phyloP scores from a whole-genome alignment of 2,113 vertebrate genomes.

The Pagrus major region DNA sequence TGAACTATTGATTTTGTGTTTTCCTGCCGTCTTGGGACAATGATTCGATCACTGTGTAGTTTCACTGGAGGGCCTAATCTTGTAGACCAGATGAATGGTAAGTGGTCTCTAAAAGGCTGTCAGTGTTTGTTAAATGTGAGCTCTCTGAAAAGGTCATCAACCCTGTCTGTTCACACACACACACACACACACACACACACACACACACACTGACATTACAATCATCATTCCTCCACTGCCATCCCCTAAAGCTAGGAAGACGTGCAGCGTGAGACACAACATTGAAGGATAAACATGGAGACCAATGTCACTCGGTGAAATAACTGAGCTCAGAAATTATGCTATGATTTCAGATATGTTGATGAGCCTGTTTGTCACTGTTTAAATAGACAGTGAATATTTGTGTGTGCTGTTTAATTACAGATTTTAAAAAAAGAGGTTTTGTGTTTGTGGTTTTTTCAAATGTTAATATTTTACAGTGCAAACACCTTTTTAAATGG shows the following conservation, averaged over 20 bases:
- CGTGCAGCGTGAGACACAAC: background rate
- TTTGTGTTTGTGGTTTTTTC: background rate
- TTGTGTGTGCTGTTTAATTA: background rate
- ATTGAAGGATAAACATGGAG: conserved; percentile 27
- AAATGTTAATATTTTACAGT: background rate
- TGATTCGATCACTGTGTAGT: conserved; percentile 76
- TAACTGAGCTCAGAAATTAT: conserved; percentile 15
- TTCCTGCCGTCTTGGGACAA: conserved; percentile 56
- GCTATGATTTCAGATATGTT: background rate
- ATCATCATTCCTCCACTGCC: background rate
- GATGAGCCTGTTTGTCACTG: background rate
- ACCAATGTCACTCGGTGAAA: conserved; percentile 5
- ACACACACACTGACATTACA: conserved; percentile 10
- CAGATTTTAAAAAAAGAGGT: background rate
- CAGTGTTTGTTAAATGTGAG: conserved; percentile 77
- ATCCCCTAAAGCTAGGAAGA: conserved; percentile 13
- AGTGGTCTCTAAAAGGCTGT: conserved; percentile 82
- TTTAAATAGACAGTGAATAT: background rate
- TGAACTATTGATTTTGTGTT: conserved; percentile 77
- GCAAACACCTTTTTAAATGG: background rate
- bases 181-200: conserved; percentile 8
- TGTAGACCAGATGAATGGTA: conserved; percentile 77
- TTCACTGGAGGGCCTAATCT: conserved; percentile 67
- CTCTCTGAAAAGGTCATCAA: conserved; percentile 78
- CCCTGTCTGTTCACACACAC: conserved; percentile 35